Base-by-base conservation (phyloP, 2,888 invertebrate genomes). In the Eulithis testata region DNA sequence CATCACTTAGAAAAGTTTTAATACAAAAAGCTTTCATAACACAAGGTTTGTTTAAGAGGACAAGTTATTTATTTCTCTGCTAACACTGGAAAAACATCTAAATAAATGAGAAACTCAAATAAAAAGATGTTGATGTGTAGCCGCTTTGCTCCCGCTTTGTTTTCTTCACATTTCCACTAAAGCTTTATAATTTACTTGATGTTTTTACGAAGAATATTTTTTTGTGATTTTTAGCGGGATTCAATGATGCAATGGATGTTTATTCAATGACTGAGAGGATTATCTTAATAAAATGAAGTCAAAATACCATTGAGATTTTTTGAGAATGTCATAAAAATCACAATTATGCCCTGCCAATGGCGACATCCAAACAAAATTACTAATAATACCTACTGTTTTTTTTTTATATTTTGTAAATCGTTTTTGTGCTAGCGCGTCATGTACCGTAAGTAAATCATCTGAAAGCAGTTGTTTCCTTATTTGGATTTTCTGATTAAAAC, bases 51-150 rank as follows among this genome's bases (percentile, higher is more conserved):
- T 63, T 40, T 40, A 40, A 40, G 4, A 57, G 45, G 14, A 37
- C 14, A n/a, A 52, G 52, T 40, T 45, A 51, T 57, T 57, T 40
- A 63, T 57, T 52, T 52, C 47, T 45, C 11, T 31, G 47, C n/a
- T 21, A 21, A 37, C 57, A 57, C 57, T 5, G n/a, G 52, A 63
- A 63, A 63, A 63, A 63, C 57, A 63, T 47, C 21, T 45, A 44
- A 62, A 52, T 52, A 57, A 63, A 57, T 57, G 57, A 63, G 63
- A 63, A 63, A 57, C 63, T 52, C 45, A 57, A 52, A 63, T 57
- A 63, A 57, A 63, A 62, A 56, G 55, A 50, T 61, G 53, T 61
- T 55, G 50, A 44, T 56, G 52, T 63, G 56, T 57, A 36, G 21
- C 27, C 43, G 14, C 31, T 62, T 31, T 43, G 14, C 50, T 14